Conservation (phyloP, 2,888 invertebrate species). For the Nomada flava region DNA sequence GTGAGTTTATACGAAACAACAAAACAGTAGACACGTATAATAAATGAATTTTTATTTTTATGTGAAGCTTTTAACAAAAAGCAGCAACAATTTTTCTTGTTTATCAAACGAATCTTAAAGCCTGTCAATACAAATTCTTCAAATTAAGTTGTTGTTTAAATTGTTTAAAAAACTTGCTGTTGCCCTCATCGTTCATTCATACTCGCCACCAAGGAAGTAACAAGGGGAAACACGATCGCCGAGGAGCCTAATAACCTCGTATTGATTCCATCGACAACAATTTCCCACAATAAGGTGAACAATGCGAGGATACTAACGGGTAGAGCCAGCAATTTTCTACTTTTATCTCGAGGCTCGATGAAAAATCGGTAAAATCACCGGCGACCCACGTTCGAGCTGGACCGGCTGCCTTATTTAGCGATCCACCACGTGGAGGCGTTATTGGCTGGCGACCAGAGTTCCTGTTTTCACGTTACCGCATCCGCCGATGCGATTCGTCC, state of each 20-base stretch:
- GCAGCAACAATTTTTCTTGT: not conserved
- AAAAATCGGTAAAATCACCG: constrained; percentile 55
- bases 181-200: no score
- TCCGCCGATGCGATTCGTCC: constrained; percentile 59
- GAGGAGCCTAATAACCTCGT: constrained; percentile 45
- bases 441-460: constrained; percentile 61
- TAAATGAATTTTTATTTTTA: no score
- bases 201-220: constrained; percentile 8
- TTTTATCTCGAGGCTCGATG: constrained; percentile 50
- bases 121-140: no score
- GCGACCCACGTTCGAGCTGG: constrained; percentile 61
- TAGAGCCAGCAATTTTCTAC: constrained; percentile 42
- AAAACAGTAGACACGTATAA: not conserved
- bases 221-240: constrained; percentile 16
- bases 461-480: constrained; percentile 62
- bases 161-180: no score
- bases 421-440: constrained; percentile 65
- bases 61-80: no score
- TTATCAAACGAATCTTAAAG: no score
- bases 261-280: constrained; percentile 60
- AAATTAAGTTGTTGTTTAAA: no score
- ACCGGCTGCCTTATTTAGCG: constrained; percentile 62
- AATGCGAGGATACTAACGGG: constrained; percentile 36
- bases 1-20: constrained; percentile 34
- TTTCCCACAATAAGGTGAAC: constrained; percentile 63